phyloP scores from a whole-genome alignment of 1,140 invertebrate genomes.

The Drosophila persimilis region DNA sequence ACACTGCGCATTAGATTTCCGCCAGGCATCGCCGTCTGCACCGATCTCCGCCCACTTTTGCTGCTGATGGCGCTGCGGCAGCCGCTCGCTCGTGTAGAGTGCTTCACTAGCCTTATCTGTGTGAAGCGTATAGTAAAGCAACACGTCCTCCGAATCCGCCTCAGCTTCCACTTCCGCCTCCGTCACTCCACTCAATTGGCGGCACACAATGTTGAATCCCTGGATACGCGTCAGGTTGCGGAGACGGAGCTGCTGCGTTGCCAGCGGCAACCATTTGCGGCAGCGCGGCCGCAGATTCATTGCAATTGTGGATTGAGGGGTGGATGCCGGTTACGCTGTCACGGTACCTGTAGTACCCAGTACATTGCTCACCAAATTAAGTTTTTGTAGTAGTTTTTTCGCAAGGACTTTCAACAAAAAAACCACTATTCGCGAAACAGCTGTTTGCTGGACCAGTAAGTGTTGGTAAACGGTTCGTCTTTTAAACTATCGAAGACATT shows the following conservation, averaged over 20 bases:
- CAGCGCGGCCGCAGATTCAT: conserved; percentile 86
- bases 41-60: conserved; percentile 86
- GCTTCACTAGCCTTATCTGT: conserved; percentile 89
- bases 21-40: conserved; percentile 59
- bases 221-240: conserved; percentile 89
- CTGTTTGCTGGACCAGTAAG: conserved; percentile 40
- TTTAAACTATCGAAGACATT: too few relatives aligned
- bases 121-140: conserved; percentile 91
- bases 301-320: conserved; percentile 9
- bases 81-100: conserved; percentile 93
- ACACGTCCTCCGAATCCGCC: conserved; percentile 82
- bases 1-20: conserved; percentile 75
- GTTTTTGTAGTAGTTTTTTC: conserved; percentile 44
- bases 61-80: conserved; percentile 86
- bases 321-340: conserved; percentile 43
- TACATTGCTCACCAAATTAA: conserved; percentile 37
- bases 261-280: conserved; percentile 86
- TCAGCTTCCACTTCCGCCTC: not conserved
- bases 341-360: not conserved
- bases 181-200: not conserved
- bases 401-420: conserved; percentile 44
- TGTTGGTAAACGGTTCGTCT: too few relatives aligned
- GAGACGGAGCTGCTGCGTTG: conserved; percentile 88
- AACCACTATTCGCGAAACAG: conserved; percentile 44
- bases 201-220: conserved; percentile 84